Conservation (phyloP, 2,797 vertebrate genomes). For the Lacerta agilis region DNA sequence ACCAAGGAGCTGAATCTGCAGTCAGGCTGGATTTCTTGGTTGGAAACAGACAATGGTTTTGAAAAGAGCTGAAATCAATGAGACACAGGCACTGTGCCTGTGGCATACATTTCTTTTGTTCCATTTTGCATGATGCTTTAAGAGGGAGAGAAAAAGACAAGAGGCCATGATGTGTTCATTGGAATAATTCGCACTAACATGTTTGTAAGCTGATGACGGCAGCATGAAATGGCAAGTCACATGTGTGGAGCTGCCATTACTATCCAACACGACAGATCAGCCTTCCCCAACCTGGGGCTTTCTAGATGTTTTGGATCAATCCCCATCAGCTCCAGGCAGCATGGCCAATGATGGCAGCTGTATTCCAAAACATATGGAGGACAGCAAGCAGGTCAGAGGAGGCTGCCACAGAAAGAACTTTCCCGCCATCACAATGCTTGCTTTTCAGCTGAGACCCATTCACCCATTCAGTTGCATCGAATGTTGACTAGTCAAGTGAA, state of each 20-base stretch:
- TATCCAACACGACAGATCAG: neutral
- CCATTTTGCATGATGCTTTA: neutral
- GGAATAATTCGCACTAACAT: neutral
- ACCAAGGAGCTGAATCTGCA: neutral
- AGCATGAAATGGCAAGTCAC: neutral
- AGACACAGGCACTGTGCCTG: neutral
- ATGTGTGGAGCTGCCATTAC: neutral
- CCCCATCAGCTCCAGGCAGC: too few relatives aligned
- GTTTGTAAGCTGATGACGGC: neutral
- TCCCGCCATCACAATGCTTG: neutral
- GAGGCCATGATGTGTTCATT: neutral
- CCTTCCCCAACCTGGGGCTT: too few relatives aligned
- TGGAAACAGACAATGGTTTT: neutral
- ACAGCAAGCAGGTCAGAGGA: too few relatives aligned
- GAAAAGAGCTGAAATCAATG: neutral
- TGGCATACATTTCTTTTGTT: neutral
- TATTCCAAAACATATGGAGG: too few relatives aligned
- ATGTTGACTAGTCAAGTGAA: neutral
- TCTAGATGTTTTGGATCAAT: too few relatives aligned
- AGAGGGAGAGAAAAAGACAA: neutral
- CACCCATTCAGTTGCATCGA: neutral
- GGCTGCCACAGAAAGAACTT: neutral
- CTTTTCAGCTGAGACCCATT: neutral
- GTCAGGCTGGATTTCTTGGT: neutral
- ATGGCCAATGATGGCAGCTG: too few relatives aligned